Evolutionary conservation across 2,888 invertebrate species (phyloP).

Genomic region (Phania funesta): DNA sequence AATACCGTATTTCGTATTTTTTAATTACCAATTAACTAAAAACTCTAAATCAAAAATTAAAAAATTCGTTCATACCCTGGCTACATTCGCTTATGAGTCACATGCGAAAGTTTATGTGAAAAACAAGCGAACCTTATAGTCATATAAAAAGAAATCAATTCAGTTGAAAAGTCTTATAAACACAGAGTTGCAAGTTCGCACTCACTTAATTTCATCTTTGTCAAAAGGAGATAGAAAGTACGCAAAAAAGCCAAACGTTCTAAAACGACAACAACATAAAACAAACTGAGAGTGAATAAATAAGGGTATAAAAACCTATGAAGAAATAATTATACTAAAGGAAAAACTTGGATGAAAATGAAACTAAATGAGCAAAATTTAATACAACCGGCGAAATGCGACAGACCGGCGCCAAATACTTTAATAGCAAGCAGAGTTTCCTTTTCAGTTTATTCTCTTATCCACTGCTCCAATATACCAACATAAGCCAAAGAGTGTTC

Average conservation of each 20-base stretch:
- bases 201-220: slow-evolving; percentile 42
- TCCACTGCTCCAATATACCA: background rate
- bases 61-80: too few relatives aligned
- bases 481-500: background rate
- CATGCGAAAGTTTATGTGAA: background rate
- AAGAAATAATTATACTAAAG: slow-evolving; percentile 6
- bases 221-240: slow-evolving; percentile 26
- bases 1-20: too few relatives aligned
- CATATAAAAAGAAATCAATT: slow-evolving; percentile 1
- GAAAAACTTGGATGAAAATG: slow-evolving; percentile 51
- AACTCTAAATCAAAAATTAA: too few relatives aligned
- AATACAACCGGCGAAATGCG: slow-evolving; percentile 62
- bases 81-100: slow-evolving; percentile 36
- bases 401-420: slow-evolving; percentile 67
- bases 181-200: background rate
- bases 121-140: slow-evolving; percentile 8
- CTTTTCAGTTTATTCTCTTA: slow-evolving; percentile 49
- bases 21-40: too few relatives aligned
- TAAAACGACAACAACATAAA: background rate
- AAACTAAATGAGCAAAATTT: slow-evolving; percentile 51
- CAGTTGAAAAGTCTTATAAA: background rate
- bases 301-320: background rate
- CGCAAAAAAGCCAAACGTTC: background rate
- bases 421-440: slow-evolving; percentile 63
- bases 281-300: slow-evolving; percentile 36